Evolutionary conservation across 2,888 invertebrate species (phyloP), one percentile per base, ranked within the genome.

Genomic region (Lithophane socia): DNA sequence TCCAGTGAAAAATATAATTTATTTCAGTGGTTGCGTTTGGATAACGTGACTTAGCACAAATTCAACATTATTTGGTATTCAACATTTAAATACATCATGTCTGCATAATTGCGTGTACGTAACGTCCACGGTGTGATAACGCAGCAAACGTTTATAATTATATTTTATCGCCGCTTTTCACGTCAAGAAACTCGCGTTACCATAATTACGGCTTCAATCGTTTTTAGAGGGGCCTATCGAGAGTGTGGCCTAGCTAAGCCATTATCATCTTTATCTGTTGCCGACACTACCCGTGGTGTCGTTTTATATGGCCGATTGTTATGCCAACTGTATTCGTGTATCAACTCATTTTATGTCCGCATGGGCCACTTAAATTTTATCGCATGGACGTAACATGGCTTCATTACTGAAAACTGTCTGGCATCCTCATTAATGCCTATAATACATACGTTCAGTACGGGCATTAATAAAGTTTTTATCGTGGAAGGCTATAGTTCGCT

Each of bases 301-400:
- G 73, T 83, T 83, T 66, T 65, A 74, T 77, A 88, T 61, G 60
- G 73, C 65, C 77, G 64, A 84, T 85, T 85, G 85, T 85, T 84
- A 81, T 79, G 76, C 75, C 76, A 81, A 84, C 74, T 77, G 79
- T 82, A 79, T 82, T 73, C 75, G 74, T 77, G 84, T 86, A 86
- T 76, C 84, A 86, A 86, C 78, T 84, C 87, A 88, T 89, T 90
- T 90, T 85, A 86, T 75, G 88, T 88, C 87, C 89, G 73, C 70
- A 85, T 72, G 89, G 92, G 80, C 89, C 89, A 89, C 87, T 93
- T 90, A 92, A 92, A 92, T 92, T 93, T 93, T 93, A 93, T 92
- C 88, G 89, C 73, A 76, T 81, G 87, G 79, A 81, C 84, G 86
- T 87, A 88, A 90, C 92, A 92, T 84, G 87, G 87, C 88, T 92